Conservation (phyloP, 2,797 vertebrate species). For the Syndactyla subalaris region DNA sequence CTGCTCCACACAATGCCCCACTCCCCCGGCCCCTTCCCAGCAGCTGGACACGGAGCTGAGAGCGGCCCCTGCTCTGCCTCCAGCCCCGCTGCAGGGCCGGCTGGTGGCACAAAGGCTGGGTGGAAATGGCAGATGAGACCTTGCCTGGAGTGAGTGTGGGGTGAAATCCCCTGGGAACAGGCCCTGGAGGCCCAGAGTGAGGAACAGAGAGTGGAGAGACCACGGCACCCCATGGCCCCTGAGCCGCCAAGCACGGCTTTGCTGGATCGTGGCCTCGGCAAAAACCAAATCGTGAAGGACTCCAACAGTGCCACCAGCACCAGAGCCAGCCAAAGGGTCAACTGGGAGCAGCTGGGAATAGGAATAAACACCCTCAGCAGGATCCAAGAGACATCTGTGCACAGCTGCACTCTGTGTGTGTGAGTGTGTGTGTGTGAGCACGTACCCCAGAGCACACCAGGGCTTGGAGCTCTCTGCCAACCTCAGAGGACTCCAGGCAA, state of each 20-base stretch:
- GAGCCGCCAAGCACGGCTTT: accelerated
- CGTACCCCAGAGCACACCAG: accelerated
- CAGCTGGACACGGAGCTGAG: background rate
- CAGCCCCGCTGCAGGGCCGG: accelerated
- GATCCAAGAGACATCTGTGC: background rate
- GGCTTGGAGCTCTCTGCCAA: background rate
- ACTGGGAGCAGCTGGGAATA: background rate
- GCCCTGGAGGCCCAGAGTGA: background rate
- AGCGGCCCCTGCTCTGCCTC: accelerated
- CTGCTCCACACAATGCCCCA: accelerated
- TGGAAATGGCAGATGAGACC: accelerated
- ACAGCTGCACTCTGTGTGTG: background rate
- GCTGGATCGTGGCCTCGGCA: accelerated
- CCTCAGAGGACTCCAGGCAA: background rate
- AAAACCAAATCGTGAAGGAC: accelerated
- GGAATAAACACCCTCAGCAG: background rate
- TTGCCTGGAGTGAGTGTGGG: background rate
- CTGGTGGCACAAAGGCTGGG: accelerated
- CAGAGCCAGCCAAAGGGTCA: background rate
- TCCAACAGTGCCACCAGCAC: background rate
- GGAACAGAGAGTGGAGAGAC: background rate
- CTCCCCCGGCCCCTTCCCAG: background rate
- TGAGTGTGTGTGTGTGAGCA: background rate
- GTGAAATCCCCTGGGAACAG: background rate
- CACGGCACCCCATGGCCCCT: background rate